phyloP scores from a whole-genome alignment of 2,113 vertebrate species.

The Pedetes capensis region DNA sequence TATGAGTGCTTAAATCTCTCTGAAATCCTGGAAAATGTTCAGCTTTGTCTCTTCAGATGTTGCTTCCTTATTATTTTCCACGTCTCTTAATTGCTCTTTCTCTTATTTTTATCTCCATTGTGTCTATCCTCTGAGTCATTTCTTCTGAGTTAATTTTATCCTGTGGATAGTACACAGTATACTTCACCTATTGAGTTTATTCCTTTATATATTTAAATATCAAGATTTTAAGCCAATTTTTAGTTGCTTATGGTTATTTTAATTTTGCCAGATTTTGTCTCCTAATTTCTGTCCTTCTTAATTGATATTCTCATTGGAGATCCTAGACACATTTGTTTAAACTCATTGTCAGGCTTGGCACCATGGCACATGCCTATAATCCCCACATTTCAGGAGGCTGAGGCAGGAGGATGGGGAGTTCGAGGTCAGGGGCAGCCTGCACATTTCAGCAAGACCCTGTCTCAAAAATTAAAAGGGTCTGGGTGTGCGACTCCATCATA shows the following conservation, averaged over 20 bases:
- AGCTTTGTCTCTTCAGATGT: not conserved
- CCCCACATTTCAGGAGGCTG: too few relatives aligned
- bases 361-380: too few relatives aligned
- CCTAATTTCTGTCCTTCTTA: not conserved
- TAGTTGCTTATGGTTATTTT: not conserved
- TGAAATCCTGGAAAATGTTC: not conserved
- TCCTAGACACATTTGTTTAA: not conserved
- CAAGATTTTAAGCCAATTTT: slow-evolving; percentile 12
- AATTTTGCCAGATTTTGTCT: not conserved
- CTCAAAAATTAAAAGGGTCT: too few relatives aligned
- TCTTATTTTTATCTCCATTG: not conserved
- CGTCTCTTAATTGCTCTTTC: not conserved
- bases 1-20: not conserved
- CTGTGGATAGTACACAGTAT: not conserved
- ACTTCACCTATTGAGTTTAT: not conserved
- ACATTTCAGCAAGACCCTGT: too few relatives aligned
- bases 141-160: not conserved
- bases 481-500: too few relatives aligned
- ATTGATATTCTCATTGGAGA: not conserved
- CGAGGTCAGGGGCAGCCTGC: too few relatives aligned
- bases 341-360: not conserved
- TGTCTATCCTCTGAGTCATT: not conserved
- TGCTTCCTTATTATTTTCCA: not conserved
- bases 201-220: not conserved
- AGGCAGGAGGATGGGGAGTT: too few relatives aligned